Evolutionary conservation across 2,113 vertebrate genomes (phyloP).

Genomic region (Bubalus kerabau): DNA sequence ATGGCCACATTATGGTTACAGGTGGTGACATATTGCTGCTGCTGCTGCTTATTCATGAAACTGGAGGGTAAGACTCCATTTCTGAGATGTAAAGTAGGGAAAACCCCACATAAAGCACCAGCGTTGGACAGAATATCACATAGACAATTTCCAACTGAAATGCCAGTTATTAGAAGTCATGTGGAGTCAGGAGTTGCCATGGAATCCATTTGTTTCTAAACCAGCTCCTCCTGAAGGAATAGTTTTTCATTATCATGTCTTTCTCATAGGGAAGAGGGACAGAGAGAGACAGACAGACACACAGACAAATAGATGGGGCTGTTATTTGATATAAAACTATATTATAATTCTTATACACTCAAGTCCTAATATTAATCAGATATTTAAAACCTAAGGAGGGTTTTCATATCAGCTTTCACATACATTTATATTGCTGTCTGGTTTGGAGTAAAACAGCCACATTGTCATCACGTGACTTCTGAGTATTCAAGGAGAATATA

Average conservation of each 20-base stretch:
- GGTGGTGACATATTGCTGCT: constrained; percentile 49
- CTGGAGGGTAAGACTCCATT: background rate
- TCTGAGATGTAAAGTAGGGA: constrained; percentile 74
- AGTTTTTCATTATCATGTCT: constrained; percentile 84
- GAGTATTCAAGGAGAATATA: constrained; percentile 63
- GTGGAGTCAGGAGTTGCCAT: constrained; percentile 88
- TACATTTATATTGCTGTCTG: constrained; percentile 30
- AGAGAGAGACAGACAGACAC: background rate
- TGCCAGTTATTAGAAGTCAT: constrained; percentile 83
- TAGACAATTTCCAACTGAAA: constrained; percentile 82
- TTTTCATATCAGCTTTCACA: constrained; percentile 30
- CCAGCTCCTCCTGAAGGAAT: constrained; percentile 86
- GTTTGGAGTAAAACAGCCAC: constrained; percentile 43
- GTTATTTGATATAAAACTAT: constrained; percentile 60
- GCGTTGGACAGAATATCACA: constrained; percentile 76
- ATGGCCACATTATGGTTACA: constrained; percentile 41
- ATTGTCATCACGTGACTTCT: background rate
- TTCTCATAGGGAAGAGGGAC: background rate
- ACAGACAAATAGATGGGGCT: background rate
- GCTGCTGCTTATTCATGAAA: constrained; percentile 66
- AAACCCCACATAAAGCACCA: constrained; percentile 73
- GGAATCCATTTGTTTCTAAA: constrained; percentile 86
- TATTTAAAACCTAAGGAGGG: constrained; percentile 73
- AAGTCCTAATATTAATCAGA: constrained; percentile 59
- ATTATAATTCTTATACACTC: constrained; percentile 59